Percentiles rank a stretch among this genome's conserved stretches.
Conservation (phyloP, 2,888 invertebrate genomes). For the Cataglyphis albicans region DNA sequence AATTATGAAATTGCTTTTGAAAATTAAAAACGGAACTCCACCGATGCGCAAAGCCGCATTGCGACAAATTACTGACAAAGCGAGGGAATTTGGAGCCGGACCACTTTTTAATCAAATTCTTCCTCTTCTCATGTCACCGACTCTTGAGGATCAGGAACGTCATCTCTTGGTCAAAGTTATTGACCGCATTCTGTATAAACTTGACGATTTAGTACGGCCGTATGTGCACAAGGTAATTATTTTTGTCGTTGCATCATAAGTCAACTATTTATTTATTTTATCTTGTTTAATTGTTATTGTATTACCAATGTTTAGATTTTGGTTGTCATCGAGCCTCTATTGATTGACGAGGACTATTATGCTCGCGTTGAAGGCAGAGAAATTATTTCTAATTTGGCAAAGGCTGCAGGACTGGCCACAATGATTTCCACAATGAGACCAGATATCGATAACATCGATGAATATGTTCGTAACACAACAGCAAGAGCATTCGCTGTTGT, state of each 20-base stretch:
- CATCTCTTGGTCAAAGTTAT: conserved; percentile 99
- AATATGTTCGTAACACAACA: conserved; percentile 99
- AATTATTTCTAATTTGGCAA: conserved; percentile 99
- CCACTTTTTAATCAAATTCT: conserved; percentile 99
- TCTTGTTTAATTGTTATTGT: not conserved
- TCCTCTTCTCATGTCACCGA: conserved; percentile 99
- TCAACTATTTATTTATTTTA: not conserved
- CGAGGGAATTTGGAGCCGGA: conserved; percentile 99
- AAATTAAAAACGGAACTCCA: conserved; percentile 99
- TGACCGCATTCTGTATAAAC: conserved; percentile 98
- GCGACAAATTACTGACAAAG: conserved; percentile 99
- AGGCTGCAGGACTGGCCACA: conserved; percentile 99
- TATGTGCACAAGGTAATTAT: conserved; percentile 97
- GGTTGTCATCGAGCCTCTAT: conserved; percentile 98
- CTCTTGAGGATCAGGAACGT: conserved; percentile 99
- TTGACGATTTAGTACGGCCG: conserved; percentile 99
- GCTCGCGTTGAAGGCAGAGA: conserved; percentile 99
- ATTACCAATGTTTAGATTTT: conserved; percentile 89
- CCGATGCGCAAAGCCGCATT: conserved; percentile 99
- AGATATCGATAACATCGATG: conserved; percentile 99
- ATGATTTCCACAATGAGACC: conserved; percentile 99
- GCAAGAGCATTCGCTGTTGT: conserved; percentile 99
- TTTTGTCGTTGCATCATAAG: not conserved
- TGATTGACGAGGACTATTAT: conserved; percentile 99
- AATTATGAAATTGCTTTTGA: conserved; percentile 99